These are phyloP conservation scores for Ophiothrix spiculata DNA, from an alignment of 35 echinoderm and acorn worm species.

Conservation along the genomic window DNA sequence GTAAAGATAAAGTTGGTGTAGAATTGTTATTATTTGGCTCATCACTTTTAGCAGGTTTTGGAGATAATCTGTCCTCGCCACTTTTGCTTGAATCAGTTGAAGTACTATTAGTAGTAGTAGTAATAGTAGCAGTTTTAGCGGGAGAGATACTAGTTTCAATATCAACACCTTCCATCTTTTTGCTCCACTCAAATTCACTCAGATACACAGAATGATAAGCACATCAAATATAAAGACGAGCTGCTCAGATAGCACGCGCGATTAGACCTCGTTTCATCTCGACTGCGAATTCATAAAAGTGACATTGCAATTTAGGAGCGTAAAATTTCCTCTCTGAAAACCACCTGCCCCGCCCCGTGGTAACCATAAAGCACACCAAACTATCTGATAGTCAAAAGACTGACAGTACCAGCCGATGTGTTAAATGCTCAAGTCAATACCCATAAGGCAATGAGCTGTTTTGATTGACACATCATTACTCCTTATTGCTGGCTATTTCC, in stretches of 20 bases:
- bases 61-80: no score
- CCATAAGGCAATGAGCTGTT: background rate
- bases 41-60: no score
- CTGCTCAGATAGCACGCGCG: background rate
- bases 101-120: background rate
- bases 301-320: conserved; percentile 8
- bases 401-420: conserved; percentile 11
- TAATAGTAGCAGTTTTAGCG: background rate
- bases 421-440: conserved; percentile 9
- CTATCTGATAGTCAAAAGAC: background rate
- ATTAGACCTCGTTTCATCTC: background rate
- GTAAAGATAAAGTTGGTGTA: background rate
- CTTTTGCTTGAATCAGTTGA: no score
- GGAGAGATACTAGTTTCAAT: no score
- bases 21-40: no score
- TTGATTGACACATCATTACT: conserved; percentile 9
- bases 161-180: no score
- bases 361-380: background rate
- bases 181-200: no score
- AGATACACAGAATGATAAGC: background rate
- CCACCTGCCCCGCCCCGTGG: conserved; percentile 6
- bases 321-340: background rate
- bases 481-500: background rate
- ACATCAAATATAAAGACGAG: background rate
- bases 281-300: background rate